phyloP scores from a whole-genome alignment of 2,888 invertebrate species.

The Aleiodes leptofemur region DNA sequence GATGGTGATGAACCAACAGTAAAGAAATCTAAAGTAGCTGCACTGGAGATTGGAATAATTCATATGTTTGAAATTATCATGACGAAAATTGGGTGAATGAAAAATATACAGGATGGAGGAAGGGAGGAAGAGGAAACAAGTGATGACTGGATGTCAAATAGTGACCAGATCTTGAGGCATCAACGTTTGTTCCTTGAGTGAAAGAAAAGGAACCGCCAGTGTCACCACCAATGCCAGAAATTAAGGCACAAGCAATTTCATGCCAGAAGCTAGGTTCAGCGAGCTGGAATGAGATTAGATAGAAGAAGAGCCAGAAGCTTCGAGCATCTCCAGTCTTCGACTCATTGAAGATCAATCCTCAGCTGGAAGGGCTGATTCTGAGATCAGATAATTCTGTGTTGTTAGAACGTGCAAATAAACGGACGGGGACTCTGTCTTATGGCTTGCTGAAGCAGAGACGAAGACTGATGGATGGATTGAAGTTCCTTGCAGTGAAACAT shows the following conservation, averaged over 20 bases:
- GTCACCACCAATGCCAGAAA: constrained; percentile 16
- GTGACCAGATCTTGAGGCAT: background rate
- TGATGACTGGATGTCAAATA: no score
- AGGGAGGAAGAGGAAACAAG: background rate
- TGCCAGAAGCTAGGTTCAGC: constrained; percentile 31
- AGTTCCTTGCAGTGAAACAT: background rate
- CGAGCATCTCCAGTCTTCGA: constrained; percentile 28
- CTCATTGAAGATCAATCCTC: constrained; percentile 21
- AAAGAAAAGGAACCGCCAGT: no score
- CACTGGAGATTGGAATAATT: no score
- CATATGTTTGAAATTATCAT: no score
- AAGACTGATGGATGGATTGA: background rate
- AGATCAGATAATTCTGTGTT: background rate
- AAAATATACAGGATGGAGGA: no score
- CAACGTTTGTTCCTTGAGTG: constrained; percentile 23
- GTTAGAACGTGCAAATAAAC: background rate
- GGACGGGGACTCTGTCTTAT: constrained; percentile 15
- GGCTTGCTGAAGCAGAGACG: constrained; percentile 5
- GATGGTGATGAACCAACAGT: no score
- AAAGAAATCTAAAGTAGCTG: no score
- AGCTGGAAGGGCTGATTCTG: background rate
- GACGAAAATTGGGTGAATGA: no score
- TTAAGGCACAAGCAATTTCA: constrained; percentile 13
- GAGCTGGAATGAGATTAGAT: constrained; percentile 25
- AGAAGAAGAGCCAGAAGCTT: constrained; percentile 20